Percentiles rank a stretch among this genome's conserved stretches.
Evolutionary conservation across 2,113 vertebrate species (phyloP).

Genomic region (Crotalus viridis): DNA sequence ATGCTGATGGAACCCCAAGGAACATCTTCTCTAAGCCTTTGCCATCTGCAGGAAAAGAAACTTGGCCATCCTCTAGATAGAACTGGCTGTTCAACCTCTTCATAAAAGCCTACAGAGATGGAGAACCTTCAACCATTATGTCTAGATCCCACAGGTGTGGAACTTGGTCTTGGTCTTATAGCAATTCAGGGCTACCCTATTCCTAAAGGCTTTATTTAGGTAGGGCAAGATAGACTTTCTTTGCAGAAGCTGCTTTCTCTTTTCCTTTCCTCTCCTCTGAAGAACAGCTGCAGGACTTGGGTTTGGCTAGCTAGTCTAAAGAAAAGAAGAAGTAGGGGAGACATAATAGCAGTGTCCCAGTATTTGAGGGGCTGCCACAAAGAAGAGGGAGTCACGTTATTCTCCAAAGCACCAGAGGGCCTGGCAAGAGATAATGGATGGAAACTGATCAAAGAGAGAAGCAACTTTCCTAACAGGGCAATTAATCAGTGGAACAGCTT

Average conservation of each 20-base stretch:
- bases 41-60: background rate
- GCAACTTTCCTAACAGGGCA: too few relatives aligned
- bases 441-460: background rate
- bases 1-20: background rate
- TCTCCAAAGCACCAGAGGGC: background rate
- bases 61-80: background rate
- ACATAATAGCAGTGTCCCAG: rapidly evolving
- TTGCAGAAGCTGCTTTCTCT: too few relatives aligned
- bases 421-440: rapidly evolving
- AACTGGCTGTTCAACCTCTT: background rate
- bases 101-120: background rate
- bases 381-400: background rate
- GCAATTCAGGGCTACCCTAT: background rate
- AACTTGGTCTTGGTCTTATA: background rate
- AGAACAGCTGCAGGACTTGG: too few relatives aligned
- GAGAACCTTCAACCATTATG: background rate
- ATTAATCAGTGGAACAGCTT: too few relatives aligned
- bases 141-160: background rate
- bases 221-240: background rate
- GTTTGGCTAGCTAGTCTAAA: too few relatives aligned
- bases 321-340: background rate
- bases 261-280: too few relatives aligned
- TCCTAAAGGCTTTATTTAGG: too few relatives aligned
- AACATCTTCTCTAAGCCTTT: background rate
- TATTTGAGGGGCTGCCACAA: background rate